Base-by-base conservation (phyloP, 2,797 vertebrate genomes). In the Ptychadena robeensis region DNA sequence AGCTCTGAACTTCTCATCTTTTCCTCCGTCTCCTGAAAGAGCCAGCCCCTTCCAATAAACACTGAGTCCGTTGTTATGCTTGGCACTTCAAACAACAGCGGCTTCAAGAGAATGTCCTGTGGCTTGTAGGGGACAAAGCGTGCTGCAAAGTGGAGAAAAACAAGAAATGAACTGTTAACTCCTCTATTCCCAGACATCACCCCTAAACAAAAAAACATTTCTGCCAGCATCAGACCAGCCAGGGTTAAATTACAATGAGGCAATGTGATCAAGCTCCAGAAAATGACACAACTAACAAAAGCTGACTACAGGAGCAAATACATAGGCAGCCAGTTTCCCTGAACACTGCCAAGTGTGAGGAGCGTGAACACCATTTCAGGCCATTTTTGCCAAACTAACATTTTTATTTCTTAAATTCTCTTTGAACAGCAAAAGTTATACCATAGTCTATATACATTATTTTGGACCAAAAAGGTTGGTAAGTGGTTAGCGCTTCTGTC, bases 21-120 rank as follows among this genome's bases (percentile, higher is more conserved):
- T 11, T 95, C 96, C 85, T 98, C 97, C 86, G 98, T 93, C 82
- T 92, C 90, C 68, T 96, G 93, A 87, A 99, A 99, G 69, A 99
- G 94, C 98, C 98, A 99, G 78, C 98, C 96, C 66, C 98, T 94
- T 78, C 97, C 98, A 88, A 99, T 94, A 64, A 99, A 99, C 91
- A 99, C 97, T 0, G 97, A 98, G 90, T 99, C 98, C 10, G 96
- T 98, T 72, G 98, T 99, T 92, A 99, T 97, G 92, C 98, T 99
- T 61, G 98, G 98, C 76, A 99, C 98, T 91, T 99, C 98, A 27
- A 99, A 99, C 87, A 99, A 88, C 70, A 99, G 89, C 0, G 98
- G 98, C 91, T 99, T 99, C 90, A 99, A 94, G 94, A 99, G 93
- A 93, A 99, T 97, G 91, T 99, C 98, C 87, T 95, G 95, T 18